Evolutionary conservation across 37 sponge, comb jelly and placozoan genomes (phyloP).

Genomic region (Mnemiopsis leidyi): DNA sequence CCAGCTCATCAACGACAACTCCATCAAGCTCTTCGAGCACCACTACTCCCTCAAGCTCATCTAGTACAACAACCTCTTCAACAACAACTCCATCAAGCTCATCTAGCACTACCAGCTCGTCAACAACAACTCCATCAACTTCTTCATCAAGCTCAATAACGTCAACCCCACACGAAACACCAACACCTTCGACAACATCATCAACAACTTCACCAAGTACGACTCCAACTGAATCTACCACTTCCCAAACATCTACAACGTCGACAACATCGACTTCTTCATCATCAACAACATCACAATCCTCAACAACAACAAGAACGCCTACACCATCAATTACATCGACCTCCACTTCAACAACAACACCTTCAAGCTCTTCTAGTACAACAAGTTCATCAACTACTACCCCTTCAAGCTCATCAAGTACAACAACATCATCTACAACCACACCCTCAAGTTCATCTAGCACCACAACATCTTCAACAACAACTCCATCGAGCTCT

Average conservation of each 20-base stretch:
- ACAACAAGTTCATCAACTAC: conserved; percentile 14
- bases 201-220: conserved; percentile 5
- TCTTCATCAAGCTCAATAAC: conserved; percentile 30
- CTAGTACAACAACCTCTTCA: background rate
- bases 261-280: background rate
- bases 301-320: background rate
- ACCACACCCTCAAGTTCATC: background rate
- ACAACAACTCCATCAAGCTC: conserved; percentile 3
- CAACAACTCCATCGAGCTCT: too few species aligned
- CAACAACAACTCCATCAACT: conserved; percentile 4
- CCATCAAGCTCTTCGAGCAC: background rate
- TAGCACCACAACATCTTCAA: background rate
- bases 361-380: conserved; percentile 19
- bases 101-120: background rate
- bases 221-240: too few species aligned
- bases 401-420: background rate
- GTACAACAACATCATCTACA: background rate
- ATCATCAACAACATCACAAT: background rate
- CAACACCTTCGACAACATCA: background rate
- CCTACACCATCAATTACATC: background rate
- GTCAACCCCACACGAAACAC: too few species aligned
- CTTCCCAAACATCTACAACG: background rate
- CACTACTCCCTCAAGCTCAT: background rate
- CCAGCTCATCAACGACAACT: background rate
- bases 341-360: background rate